These are phyloP conservation scores for Plestiodon gilberti DNA, from an alignment of 2,113 vertebrate genomes.

Conservation along the genomic window DNA sequence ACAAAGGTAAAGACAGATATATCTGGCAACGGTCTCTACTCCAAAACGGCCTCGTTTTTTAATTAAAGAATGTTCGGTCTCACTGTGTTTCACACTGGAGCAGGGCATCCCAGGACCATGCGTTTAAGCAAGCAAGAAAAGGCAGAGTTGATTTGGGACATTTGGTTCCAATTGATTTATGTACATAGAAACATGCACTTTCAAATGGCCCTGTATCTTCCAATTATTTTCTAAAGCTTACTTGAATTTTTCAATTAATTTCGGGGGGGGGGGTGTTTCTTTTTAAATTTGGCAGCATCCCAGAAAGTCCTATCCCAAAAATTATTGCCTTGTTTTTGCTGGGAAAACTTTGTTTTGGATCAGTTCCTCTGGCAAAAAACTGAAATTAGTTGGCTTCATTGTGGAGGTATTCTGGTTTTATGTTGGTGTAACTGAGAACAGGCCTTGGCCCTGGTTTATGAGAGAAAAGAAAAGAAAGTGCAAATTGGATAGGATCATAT, in stretches of 20 bases:
- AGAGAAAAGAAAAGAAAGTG: slow-evolving; percentile 25
- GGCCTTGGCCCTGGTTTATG: not conserved
- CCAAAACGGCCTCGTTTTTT: not conserved
- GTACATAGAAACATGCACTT: fast-evolving
- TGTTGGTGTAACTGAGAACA: not conserved
- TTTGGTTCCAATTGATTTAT: not conserved
- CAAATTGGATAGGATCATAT: too few relatives aligned
- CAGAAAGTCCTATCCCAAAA: slow-evolving; percentile 30
- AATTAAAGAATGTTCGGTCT: not conserved
- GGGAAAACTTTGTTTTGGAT: slow-evolving; percentile 45
- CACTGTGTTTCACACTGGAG: not conserved
- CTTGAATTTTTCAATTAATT: slow-evolving; percentile 16
- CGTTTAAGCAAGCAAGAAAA: slow-evolving; percentile 45
- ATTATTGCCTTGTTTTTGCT: slow-evolving; percentile 55
- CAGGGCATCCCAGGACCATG: slow-evolving; percentile 24
- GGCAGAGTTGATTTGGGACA: slow-evolving; percentile 53
- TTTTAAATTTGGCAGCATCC: slow-evolving; percentile 44
- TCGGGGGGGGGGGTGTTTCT: not conserved
- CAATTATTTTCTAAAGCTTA: slow-evolving; percentile 43
- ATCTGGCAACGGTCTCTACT: not conserved
- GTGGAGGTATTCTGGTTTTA: not conserved
- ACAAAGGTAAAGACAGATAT: too few relatives aligned
- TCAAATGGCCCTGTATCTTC: slow-evolving; percentile 36
- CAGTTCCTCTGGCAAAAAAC: not conserved
- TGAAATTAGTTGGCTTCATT: slow-evolving; percentile 46